Base-by-base conservation (phyloP, 2,888 invertebrate genomes). In the Drosophila leonis region DNA sequence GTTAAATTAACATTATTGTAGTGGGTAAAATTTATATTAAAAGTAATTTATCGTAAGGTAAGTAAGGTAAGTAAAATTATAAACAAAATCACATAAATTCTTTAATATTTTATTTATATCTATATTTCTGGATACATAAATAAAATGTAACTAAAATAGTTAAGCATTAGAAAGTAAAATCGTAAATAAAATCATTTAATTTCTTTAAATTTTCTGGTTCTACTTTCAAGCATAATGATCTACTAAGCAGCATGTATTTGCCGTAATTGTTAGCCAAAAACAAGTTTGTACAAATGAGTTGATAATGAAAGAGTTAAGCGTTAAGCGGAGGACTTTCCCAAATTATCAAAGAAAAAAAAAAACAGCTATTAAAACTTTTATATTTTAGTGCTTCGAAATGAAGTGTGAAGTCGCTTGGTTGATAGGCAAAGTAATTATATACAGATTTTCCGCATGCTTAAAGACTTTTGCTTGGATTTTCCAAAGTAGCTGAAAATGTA, bases 281-380 rank as follows among this genome's bases (percentile, higher is more conserved):
- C 27, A 4, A n/a, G 46, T 27, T 48, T 48, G 3, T 10, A 10
- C n/a, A 10, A 29, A n/a, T 48, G n/a, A 29, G 15, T 10, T 27
- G 12, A 4, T 29, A n/a, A 29, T 48, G 18, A 31, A 49, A 49
- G 18, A 33, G 29, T 29, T n/a, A 29, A 48, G 20, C 31, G 4
- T 31, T 7, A 46, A 4, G 24, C 6, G 44, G 49, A 33, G 31
- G 31, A 49, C 49, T 49, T 49, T 49, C 49, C n/a, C 18, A 49
- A 49, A 31, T 31, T 31, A 18, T 4, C 10, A n/a, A n/a, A n/a
- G n/a, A 10, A 29, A 46, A 46, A 41, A n/a, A 18, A 44, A 48
- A 48, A 13, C 7, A 18, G 18, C 18, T 31, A 31, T 31, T 49
- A 31, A 49, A 1, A 20, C 31, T 13, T 49, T 33, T 8, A 31